These are phyloP conservation scores for Sesamia inferens DNA, from an alignment of 2,888 invertebrate genomes.

Conservation along the genomic window DNA sequence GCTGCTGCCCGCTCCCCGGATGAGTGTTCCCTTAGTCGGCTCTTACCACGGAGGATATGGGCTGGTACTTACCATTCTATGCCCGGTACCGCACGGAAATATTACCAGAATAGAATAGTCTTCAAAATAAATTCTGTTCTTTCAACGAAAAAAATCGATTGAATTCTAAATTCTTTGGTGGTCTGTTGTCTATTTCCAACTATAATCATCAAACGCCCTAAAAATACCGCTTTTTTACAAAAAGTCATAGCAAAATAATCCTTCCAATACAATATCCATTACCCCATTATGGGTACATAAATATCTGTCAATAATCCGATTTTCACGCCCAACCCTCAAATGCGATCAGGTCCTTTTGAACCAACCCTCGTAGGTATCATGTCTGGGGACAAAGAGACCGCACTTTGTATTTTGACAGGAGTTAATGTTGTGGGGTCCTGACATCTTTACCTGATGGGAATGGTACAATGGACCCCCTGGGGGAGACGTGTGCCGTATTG, in stretches of 20 bases:
- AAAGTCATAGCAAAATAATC: slow-evolving; percentile 21
- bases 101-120: too few species aligned
- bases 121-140: not conserved
- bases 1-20: too few species aligned
- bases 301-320: slow-evolving; percentile 71
- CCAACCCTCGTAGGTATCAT: slow-evolving; percentile 80
- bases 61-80: too few species aligned
- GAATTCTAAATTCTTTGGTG: not conserved
- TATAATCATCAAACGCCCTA: not conserved
- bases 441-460: slow-evolving; percentile 78
- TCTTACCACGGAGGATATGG: too few species aligned
- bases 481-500: slow-evolving; percentile 68
- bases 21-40: too few species aligned
- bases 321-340: slow-evolving; percentile 75
- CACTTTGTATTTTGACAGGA: slow-evolving; percentile 86
- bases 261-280: slow-evolving; percentile 39
- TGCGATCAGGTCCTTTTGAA: slow-evolving; percentile 64
- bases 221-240: not conserved
- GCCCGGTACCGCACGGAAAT: too few species aligned
- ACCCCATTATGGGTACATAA: slow-evolving; percentile 60
- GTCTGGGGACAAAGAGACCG: slow-evolving; percentile 78
- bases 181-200: not conserved
- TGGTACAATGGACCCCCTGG: slow-evolving; percentile 66
- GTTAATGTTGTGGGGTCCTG: slow-evolving; percentile 81
- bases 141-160: too few species aligned